phyloP scores from a whole-genome alignment of 2,888 invertebrate species.

The Philaethria dido region DNA sequence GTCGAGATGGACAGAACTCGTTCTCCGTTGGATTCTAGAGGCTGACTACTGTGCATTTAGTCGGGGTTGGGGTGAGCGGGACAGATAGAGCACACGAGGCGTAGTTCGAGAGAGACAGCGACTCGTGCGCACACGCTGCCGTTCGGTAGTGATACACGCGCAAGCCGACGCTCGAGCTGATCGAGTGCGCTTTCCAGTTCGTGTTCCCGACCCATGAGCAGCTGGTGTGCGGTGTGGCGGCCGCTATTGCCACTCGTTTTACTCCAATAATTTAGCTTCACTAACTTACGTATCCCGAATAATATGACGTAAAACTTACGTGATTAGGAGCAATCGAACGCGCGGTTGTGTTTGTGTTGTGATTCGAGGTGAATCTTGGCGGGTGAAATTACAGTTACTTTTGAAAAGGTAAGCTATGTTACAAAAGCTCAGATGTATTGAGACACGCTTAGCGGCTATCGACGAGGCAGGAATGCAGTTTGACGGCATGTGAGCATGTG shows the following conservation, averaged over 20 bases:
- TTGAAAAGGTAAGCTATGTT: constrained; percentile 81
- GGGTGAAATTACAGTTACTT: constrained; percentile 78
- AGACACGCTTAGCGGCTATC: constrained; percentile 79
- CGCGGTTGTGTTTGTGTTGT: constrained; percentile 67
- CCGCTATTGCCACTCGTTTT: constrained; percentile 69
- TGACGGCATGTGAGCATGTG: constrained; percentile 75
- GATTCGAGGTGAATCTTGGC: constrained; percentile 64
- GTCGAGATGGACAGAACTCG: constrained; percentile 77
- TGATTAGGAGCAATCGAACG: constrained; percentile 58
- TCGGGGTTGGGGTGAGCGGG: constrained; percentile 53
- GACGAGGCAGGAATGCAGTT: constrained; percentile 81
- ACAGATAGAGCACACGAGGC: constrained; percentile 44
- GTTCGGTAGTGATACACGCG: constrained; percentile 70
- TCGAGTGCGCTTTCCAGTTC: constrained; percentile 75
- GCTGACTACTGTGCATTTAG: constrained; percentile 77
- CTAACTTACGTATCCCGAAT: constrained; percentile 59
- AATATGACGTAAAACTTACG: constrained; percentile 70
- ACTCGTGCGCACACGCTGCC: constrained; percentile 70
- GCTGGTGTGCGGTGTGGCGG: constrained; percentile 72
- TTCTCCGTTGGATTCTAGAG: constrained; percentile 70
- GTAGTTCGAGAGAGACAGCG: constrained; percentile 54
- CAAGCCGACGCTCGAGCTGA: constrained; percentile 64
- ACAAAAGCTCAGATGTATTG: constrained; percentile 77
- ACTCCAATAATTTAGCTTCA: constrained; percentile 62
- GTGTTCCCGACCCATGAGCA: constrained; percentile 73